Evolutionary conservation across 1,140 invertebrate species (phyloP).

Genomic region (Riptortus pedestris): DNA sequence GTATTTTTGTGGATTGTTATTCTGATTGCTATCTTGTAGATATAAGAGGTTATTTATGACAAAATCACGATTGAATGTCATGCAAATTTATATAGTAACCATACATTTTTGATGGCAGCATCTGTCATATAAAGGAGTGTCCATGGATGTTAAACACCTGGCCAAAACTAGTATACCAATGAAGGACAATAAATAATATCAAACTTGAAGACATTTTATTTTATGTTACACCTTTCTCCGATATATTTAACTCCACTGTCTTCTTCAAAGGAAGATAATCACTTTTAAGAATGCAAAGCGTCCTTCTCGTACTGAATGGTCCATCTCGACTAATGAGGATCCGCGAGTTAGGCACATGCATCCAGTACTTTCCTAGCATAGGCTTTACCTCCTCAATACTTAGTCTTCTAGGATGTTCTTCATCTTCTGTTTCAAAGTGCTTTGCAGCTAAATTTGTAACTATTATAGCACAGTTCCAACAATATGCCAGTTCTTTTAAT

Average conservation of each 20-base stretch:
- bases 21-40: no score
- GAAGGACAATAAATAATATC: no score
- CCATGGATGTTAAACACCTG: no score
- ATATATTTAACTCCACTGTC: background rate
- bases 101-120: no score
- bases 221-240: background rate
- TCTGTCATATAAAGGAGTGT: no score
- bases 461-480: conserved; percentile 18
- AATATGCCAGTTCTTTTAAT: conserved; percentile 25
- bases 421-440: conserved; percentile 21
- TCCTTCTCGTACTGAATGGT: background rate
- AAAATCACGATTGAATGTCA: no score
- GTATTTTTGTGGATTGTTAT: no score
- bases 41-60: no score
- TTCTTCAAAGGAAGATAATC: conserved; percentile 2
- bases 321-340: conserved; percentile 19
- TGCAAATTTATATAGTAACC: no score
- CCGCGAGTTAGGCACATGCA: conserved; percentile 28
- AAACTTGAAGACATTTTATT: no score
- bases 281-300: conserved; percentile 22
- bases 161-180: no score
- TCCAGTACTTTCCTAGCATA: conserved; percentile 31
- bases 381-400: conserved; percentile 26
- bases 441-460: conserved; percentile 28
- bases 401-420: conserved; percentile 1